Evolutionary conservation across 2,888 invertebrate species (phyloP), one percentile per base, ranked within the genome.

Genomic region (Drosophila paramelanica): DNA sequence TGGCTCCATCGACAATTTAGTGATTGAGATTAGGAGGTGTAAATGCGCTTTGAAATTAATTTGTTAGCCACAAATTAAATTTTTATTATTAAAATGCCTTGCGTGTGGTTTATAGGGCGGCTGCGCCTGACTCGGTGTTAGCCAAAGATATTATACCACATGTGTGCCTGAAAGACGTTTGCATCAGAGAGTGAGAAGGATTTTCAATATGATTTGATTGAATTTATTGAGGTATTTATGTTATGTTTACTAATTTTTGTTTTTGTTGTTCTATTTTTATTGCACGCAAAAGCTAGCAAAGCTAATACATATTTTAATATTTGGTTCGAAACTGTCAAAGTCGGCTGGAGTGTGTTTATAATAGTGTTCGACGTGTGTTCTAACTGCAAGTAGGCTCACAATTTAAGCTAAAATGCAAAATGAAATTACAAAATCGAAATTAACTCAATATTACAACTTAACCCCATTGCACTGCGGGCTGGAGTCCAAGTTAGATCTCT

Each of bases 21-120:
- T 88, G 85, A 85, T 88, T 83, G 77, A 77, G 88, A 84, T 86
- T 89, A 89, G 81, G 88, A 89, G 89, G 89, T 89, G 89, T 89
- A 88, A 88, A 89, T 88, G 88, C 79, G 76, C 85, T 79, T 85
- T 60, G 77, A 88, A 89, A 89, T 89, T 88, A 88, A 88, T 88
- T 88, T 88, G 79, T 80, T 75, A 73, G 73, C 76, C 74, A 82
- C 88, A 89, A 88, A 88, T 89, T 89, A 88, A 89, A 89, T 80
- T 81, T 89, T 88, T 81, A 81, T 88, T 80, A 81, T 89, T 81
- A 76, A 88, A 81, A 85, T 77, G 83, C 66, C 60, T 88, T 67
- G 81, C 81, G 79, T 87, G 81, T 83, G 81, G 77, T 50, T 79
- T 74, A 52, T 59, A 57, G 41, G 58, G 31, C 17, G 27, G 17